Base-by-base conservation (phyloP, 2,888 invertebrate species). In the Pristionchus mayeri region DNA sequence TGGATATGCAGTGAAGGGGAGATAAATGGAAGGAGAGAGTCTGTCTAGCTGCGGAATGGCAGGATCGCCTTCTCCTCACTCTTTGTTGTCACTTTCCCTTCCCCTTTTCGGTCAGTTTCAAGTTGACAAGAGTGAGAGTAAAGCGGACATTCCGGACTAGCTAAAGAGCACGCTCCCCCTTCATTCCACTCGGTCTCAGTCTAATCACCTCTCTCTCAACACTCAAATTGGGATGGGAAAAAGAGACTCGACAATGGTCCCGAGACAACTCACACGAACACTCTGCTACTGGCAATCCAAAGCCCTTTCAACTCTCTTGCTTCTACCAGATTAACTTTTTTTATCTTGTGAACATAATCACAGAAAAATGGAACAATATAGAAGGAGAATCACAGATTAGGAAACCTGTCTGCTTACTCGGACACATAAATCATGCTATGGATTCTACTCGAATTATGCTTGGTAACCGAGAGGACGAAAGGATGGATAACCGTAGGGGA, bases 121-220 rank as follows among this genome's bases (percentile, higher is more conserved):
- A 71, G 71, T 71, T 71, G 71, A 71, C 71, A 71, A 78, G 76
- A 78, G 48, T 78, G 76, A 78, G 50, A 50, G 76, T 24, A n/a
- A n/a, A n/a, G 9, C 48, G 76, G 76, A 78, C 50, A 78, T 78
- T 50, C 76, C 21, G 76, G 48, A 78, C 76, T 78, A 50, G 50
- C 50, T 50, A 78, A 78, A 21, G 50, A 13, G 27, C 9, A 24
- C 18, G 13, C 27, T 6, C 30, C 34, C 27, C 27, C 63, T 63
- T 34, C 63, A 63, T 63, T 63, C 34, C 30, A 30, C 16, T 27
- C 18, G 27, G 48, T 24, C 50, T 78, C 76, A 50, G 50, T 48
- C 76, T 78, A 78, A 78, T 78, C 76, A 78, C 76, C n/a, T 76
- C 76, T 50, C 76, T 78, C 76, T 50, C 30, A 21, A 6, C 50